Evolutionary conservation across 2,797 vertebrate genomes (phyloP), one percentile per base, ranked within the genome.

Genomic region (Cynodonichthys magdalenae): DNA sequence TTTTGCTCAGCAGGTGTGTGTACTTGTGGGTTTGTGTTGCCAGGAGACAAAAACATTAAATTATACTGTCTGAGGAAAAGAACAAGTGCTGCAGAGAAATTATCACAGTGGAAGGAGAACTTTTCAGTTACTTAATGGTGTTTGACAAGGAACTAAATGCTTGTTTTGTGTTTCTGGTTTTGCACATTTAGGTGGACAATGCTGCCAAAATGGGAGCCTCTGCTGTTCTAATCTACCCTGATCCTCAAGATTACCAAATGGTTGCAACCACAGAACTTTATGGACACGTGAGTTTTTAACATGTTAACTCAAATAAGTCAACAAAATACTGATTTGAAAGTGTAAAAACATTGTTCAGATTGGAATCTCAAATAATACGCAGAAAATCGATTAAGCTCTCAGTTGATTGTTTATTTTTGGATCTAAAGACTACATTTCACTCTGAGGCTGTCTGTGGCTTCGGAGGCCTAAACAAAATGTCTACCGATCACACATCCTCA

Each of bases 1-100:
- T 24, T 92, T 97, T 80, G 94, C 97, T 19, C 93, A 97, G 79
- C 95, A 98, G 95, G 97, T 97, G 60, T 80, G 68, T 47, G 96
- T 95, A 53, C 81, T 66, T 49, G 11, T n/a, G 3, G 31, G 19
- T 12, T 36, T 19, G 12, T 18, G 17, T 29, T 48, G 11, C 41
- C 15, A 9, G 42, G 36, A 15, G 24, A 24, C 24, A 24, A 24
- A 0, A 15, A 11, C 4, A 19, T 8, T 4, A 11, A 4, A 10
- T 48, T 20, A 12, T 17, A 8, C 14, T 54, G 14, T 19, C 15
- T 2, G 15, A 55, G 51, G n/a, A 54, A 5, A 15, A 28, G 20
- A 12, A 52, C 39, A 17, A 10, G 15, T 34, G 9, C 5, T 52
- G 9, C 29, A 47, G 20, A 4, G 11, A 46, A 7, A 45, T 8